Conservation (phyloP, 2,888 invertebrate genomes). For the Vandiemenella viatica region DNA sequence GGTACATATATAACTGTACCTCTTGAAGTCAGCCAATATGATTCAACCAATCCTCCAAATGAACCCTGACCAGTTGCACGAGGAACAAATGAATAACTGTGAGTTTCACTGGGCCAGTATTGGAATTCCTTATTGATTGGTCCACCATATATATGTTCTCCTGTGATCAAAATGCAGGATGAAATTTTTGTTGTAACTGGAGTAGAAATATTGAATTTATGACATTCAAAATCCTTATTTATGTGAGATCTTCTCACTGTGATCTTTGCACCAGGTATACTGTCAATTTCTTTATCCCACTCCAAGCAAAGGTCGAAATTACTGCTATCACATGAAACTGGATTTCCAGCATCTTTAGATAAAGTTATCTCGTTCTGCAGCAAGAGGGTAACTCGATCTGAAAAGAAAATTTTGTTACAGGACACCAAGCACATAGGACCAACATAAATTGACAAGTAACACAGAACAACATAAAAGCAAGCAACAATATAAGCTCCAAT, state of each 20-base stretch:
- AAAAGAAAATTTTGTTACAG: too few species aligned
- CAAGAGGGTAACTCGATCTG: background rate
- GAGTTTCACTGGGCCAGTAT: conserved; percentile 10
- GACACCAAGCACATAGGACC: too few species aligned
- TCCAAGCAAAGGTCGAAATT: background rate
- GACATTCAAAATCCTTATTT: background rate
- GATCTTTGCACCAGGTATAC: background rate
- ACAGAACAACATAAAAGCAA: background rate
- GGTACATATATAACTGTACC: conserved; percentile 10
- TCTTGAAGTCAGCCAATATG: conserved; percentile 11
- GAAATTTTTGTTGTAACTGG: background rate
- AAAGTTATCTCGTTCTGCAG: background rate
- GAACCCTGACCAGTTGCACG: conserved; percentile 6
- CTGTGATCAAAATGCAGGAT: background rate
- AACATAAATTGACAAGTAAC: too few species aligned
- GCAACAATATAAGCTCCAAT: too few species aligned
- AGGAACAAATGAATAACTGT: conserved; percentile 3
- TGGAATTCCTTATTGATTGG: conserved; percentile 31
- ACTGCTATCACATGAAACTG: background rate
- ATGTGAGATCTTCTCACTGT: background rate
- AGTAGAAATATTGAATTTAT: background rate
- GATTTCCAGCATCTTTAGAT: background rate
- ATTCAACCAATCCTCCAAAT: conserved; percentile 8
- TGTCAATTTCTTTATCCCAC: background rate
- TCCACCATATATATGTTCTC: conserved; percentile 35